Percentiles rank a stretch among this genome's conserved stretches.
Evolutionary conservation across 2,888 invertebrate species (phyloP).

Genomic region (Rotaria sp.): DNA sequence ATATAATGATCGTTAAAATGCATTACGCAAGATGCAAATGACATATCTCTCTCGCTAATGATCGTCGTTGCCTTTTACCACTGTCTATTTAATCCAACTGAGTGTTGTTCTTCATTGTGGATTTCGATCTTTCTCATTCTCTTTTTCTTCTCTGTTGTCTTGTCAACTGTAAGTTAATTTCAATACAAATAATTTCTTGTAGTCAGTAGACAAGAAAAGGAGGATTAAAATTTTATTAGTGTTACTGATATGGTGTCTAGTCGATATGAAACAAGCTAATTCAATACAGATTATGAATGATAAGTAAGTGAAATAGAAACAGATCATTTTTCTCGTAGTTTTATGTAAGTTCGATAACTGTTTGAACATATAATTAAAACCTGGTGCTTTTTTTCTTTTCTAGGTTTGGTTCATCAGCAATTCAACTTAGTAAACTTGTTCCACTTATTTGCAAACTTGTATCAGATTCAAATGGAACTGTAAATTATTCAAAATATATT

Average conservation of each 20-base stretch:
- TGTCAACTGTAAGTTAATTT: background rate
- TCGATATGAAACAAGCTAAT: background rate
- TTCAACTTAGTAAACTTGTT: slow-evolving; percentile 73
- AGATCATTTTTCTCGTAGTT: background rate
- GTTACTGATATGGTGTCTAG: background rate
- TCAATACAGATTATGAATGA: background rate
- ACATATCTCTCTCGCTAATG: slow-evolving; percentile 1
- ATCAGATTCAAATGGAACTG: slow-evolving; percentile 71
- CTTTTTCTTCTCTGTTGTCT: background rate
- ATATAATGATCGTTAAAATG: background rate
- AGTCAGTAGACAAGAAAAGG: background rate
- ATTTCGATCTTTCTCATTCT: background rate
- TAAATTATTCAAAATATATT: background rate
- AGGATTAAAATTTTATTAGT: background rate
- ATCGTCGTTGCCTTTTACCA: background rate
- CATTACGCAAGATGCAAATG: slow-evolving; percentile 18
- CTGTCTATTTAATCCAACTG: background rate
- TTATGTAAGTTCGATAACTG: background rate
- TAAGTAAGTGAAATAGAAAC: background rate
- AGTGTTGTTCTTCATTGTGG: background rate
- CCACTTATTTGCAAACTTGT: slow-evolving; percentile 73
- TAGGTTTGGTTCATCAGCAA: slow-evolving; percentile 73
- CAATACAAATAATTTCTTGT: background rate
- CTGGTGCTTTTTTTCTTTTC: too few relatives aligned
- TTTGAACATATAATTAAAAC: too few relatives aligned